Conservation (phyloP, 2,797 vertebrate genomes). For the Melanotaenia boesemani region DNA sequence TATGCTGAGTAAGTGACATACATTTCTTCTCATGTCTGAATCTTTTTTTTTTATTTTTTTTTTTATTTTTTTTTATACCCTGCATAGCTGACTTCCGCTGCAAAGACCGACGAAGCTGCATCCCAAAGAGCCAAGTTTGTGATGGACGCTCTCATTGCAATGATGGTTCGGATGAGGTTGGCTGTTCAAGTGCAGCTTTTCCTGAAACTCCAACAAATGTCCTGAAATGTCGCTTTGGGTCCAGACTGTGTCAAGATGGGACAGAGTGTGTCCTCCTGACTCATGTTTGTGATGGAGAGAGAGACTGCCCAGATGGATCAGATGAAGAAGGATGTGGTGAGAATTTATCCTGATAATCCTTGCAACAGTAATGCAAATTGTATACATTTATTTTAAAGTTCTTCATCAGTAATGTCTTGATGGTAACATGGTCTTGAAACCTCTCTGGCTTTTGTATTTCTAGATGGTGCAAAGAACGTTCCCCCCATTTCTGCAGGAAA, state of each 20-base stretch:
- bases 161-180: slow-evolving; percentile 77
- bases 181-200: slow-evolving; percentile 39
- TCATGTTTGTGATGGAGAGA: slow-evolving; percentile 85
- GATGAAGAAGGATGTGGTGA: slow-evolving; percentile 85
- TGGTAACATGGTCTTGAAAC: neutral
- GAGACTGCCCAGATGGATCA: slow-evolving; percentile 87
- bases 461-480: neutral
- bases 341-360: neutral
- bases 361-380: no score
- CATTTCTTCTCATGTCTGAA: no score
- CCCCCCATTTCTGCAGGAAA: neutral
- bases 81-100: slow-evolving; percentile 73
- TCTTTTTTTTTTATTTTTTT: neutral
- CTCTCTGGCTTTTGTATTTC: neutral
- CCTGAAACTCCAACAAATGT: neutral
- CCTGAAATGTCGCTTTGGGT: slow-evolving; percentile 70
- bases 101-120: slow-evolving; percentile 71
- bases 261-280: slow-evolving; percentile 76
- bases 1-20: no score
- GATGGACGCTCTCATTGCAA: slow-evolving; percentile 77
- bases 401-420: no score
- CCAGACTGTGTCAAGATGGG: slow-evolving; percentile 75
- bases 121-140: slow-evolving; percentile 71
- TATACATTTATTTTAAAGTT: no score
- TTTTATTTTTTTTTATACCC: neutral